These are phyloP conservation scores for Noctua janthe DNA, from an alignment of 2,888 invertebrate species.

Conservation along the genomic window DNA sequence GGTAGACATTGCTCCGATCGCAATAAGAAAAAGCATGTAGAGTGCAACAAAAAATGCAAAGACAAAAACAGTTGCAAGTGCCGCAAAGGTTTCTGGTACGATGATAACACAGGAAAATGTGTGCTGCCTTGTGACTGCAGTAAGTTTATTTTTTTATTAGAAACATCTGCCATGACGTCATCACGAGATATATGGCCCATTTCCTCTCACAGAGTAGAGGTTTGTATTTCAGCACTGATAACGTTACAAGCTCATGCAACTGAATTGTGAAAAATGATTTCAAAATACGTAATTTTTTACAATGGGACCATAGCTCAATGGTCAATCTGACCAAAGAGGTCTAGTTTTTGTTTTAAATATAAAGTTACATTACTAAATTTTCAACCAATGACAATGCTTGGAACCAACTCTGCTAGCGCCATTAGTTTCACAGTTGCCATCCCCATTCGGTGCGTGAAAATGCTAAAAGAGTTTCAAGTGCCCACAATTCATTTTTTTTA, in stretches of 20 bases:
- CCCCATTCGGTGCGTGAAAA: not conserved
- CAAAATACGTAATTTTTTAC: not conserved
- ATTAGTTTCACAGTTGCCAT: not conserved
- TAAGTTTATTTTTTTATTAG: slow-evolving; percentile 4
- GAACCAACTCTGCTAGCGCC: not conserved
- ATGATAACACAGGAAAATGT: slow-evolving; percentile 25
- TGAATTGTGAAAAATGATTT: not conserved
- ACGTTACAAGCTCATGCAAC: not conserved
- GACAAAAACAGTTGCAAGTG: slow-evolving; percentile 47
- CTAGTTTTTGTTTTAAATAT: not conserved
- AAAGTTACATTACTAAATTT: not conserved
- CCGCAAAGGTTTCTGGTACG: slow-evolving; percentile 8
- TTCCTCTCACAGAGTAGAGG: not conserved
- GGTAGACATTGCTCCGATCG: slow-evolving; percentile 64
- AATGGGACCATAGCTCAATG: not conserved
- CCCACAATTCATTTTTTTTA: not conserved
- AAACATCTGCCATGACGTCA: not conserved
- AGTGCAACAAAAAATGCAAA: slow-evolving; percentile 56
- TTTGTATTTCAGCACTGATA: not conserved
- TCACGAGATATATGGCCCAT: not conserved
- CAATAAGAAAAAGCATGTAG: slow-evolving; percentile 28
- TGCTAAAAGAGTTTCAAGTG: not conserved
- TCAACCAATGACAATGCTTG: not conserved
- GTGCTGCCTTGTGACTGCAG: slow-evolving; percentile 18
- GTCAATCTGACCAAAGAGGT: not conserved